phyloP scores from a whole-genome alignment of 2,113 vertebrate species.

The Oceanites oceanicus region DNA sequence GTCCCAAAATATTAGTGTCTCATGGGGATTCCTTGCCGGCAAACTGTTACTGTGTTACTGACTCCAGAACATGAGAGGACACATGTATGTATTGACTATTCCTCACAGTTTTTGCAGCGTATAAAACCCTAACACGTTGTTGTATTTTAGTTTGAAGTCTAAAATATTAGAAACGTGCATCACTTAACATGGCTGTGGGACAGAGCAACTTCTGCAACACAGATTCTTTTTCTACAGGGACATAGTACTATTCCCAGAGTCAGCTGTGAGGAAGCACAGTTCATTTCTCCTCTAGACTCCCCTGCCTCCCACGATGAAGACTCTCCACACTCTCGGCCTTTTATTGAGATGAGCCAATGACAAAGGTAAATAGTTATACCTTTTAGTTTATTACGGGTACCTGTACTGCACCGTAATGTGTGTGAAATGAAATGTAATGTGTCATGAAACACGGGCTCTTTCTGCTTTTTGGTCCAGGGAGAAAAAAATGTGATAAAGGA shows the following conservation, averaged over 20 bases:
- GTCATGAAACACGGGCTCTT: background rate
- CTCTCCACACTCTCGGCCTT: background rate
- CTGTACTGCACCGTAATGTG: background rate
- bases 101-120: background rate
- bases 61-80: background rate
- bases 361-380: background rate
- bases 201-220: background rate
- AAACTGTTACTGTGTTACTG: background rate
- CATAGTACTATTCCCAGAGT: background rate
- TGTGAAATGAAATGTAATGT: background rate
- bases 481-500: background rate
- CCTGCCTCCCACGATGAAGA: background rate
- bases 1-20: background rate
- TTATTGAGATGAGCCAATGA: background rate
- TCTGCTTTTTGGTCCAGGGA: background rate
- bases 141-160: background rate
- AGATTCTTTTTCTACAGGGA: background rate
- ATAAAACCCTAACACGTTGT: background rate
- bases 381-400: background rate
- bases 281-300: background rate
- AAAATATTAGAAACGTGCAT: background rate
- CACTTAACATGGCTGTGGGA: background rate
- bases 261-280: background rate
- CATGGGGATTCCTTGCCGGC: background rate
- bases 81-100: background rate